Base-by-base conservation (phyloP, 2,888 invertebrate species). In the Eurytoma californica region DNA sequence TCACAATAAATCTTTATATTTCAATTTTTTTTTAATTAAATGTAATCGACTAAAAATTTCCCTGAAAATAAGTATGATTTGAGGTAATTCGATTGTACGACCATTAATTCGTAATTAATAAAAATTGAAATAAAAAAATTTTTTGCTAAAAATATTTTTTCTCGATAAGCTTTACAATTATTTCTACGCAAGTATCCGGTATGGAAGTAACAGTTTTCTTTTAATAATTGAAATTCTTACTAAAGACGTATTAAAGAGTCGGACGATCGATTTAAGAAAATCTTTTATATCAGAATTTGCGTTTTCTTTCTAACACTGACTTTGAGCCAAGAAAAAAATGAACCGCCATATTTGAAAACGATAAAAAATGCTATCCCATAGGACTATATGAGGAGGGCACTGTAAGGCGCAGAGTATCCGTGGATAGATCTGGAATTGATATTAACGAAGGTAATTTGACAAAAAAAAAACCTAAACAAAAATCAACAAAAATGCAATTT, bases 351-450 rank as follows among this genome's bases (percentile, higher is more conserved):
- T 61, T 67, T 47, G 7, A 70, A 80, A 83, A 84, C 86, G 87
- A 72, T 86, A 85, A 81, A 66, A 77, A 85, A 85, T 85, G 82
- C 84, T 86, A 87, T 87, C 75, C 39, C 86, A 84, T 88, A 89
- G 89, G 89, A 86, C 86, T 86, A 84, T 87, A 84, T 87, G 88
- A 89, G 82, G 90, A 89, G 85, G 86, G 86, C 85, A 91, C 92
- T 83, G 90, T 92, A 86, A 90, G 92, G 86, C 88, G 92, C 85
- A 88, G 92, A 82, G 91, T 92, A 84, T 92, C 92, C 84, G 84
- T 87, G 82, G 92, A 93, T 88, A 91, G 92, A 89, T 91, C 91
- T 87, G 91, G 91, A 87, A 88, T 92, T 85, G 92, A 92, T 85
- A 92, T 92, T 87, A 92, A 91, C 81, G 92, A 92, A 91, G 92